Base-by-base conservation (phyloP, 2,113 vertebrate genomes). In the Euleptes europaea region DNA sequence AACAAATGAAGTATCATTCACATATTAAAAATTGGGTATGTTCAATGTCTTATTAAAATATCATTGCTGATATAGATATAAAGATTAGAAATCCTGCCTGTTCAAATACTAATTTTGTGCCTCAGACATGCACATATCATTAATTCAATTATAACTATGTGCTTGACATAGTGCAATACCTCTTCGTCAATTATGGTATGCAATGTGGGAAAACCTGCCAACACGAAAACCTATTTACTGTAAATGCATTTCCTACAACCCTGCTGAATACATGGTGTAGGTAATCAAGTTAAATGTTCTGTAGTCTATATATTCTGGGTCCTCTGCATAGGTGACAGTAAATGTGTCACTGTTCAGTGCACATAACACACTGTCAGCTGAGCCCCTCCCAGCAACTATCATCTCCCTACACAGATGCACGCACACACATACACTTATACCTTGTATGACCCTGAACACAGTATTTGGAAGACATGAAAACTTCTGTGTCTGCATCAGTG, bases 141-240 rank as follows among this genome's bases (percentile, higher is more conserved):
- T 98, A 98, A 97, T 97, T 97, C 97, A 97, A 97, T 98, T 97
- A 97, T 93, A 97, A 97, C 90, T 96, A 94, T 97, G 96, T 91
- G 94, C 95, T 96, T 98, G 97, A 98, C 97, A 96, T 93, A 97
- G 96, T 92, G 95, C 95, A 94, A 96, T 96, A 96, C 94, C 94
- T 95, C 94, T 97, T 96, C 96, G 95, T 95, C 96, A 95, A 96
- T 95, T 96, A 97, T 33, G 71, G 92, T 88, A 93, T 94, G 93
- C 95, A 89, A 84, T 91, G 92, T 95, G 93, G 93, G 91, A 95
- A 96, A 96, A 93, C 81, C 85, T 90, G 88, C 93, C 93, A 60
- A 92, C 88, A 92, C 90, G 91, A 94, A 95, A 95, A 92, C 88
- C 92, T 93, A 95, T 94, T 96, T 89, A 87, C 92, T 92, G 89